A percentile compares a stretch with the other conserved stretches of the same genome.
Evolutionary conservation across 1,140 invertebrate genomes (phyloP).

Genomic region (Drosophila sulfurigaster): DNA sequence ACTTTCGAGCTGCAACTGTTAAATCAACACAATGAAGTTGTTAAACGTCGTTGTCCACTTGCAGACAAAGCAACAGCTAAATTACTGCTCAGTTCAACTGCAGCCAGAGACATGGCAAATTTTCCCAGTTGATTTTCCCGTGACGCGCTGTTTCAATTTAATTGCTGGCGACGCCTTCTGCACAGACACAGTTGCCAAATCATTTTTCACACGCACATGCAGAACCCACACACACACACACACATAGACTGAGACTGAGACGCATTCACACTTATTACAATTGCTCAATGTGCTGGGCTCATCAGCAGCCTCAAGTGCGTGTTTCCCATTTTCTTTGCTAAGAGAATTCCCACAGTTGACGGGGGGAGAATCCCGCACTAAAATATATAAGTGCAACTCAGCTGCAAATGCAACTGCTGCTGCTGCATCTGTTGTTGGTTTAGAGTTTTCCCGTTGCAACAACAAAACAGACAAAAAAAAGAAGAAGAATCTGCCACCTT

Average conservation of each 20-base stretch:
- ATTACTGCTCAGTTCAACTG: not conserved
- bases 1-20: not conserved
- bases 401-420: slow-evolving; percentile 2
- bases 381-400: not conserved
- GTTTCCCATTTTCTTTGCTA: slow-evolving; percentile 38
- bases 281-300: slow-evolving; percentile 22
- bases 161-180: slow-evolving; percentile 33
- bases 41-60: not conserved
- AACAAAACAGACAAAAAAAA: slow-evolving; percentile 21
- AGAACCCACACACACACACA: slow-evolving; percentile 13
- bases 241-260: too few species aligned
- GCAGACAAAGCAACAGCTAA: too few species aligned
- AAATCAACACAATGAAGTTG: slow-evolving; percentile 13
- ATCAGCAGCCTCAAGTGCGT: slow-evolving; percentile 58
- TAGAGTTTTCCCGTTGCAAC: slow-evolving; percentile 34
- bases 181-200: slow-evolving; percentile 49
- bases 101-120: slow-evolving; percentile 6
- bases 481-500: slow-evolving; percentile 27
- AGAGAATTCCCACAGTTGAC: slow-evolving; percentile 53
- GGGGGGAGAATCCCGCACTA: slow-evolving; percentile 30
- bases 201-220: slow-evolving; percentile 58
- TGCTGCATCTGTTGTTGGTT: slow-evolving; percentile 20
- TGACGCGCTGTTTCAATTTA: slow-evolving; percentile 28
- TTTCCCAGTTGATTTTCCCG: slow-evolving; percentile 40
- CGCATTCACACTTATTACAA: not conserved